phyloP scores from a whole-genome alignment of 2,888 invertebrate species.

The Caradrina clavipalpis region DNA sequence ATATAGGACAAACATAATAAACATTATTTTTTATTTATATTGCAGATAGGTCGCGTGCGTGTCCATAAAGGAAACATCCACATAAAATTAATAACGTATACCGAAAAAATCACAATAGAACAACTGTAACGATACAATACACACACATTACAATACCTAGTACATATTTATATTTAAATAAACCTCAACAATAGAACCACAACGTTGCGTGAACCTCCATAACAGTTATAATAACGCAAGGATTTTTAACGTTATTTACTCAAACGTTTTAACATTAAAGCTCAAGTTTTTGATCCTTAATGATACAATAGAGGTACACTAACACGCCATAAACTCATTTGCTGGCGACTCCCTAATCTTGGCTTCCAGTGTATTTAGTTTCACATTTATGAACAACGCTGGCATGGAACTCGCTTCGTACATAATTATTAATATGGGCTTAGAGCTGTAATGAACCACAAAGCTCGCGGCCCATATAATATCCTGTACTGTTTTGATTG shows the following conservation, averaged over 20 bases:
- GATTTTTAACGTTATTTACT: constrained; percentile 63
- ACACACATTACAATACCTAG: neutral
- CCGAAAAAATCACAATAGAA: constrained; percentile 15
- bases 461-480: constrained; percentile 59
- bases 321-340: constrained; percentile 89
- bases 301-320: constrained; percentile 76
- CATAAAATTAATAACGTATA: constrained; percentile 3
- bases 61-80: constrained; percentile 5
- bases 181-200: constrained; percentile 29
- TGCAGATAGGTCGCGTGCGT: constrained; percentile 8
- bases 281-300: constrained; percentile 75
- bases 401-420: constrained; percentile 72
- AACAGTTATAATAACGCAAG: constrained; percentile 62
- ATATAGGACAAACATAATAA: no score
- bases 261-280: constrained; percentile 70
- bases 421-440: constrained; percentile 77
- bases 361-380: constrained; percentile 82
- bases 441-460: constrained; percentile 73
- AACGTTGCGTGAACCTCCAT: constrained; percentile 38
- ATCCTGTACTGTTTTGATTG: constrained; percentile 62
- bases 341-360: constrained; percentile 80
- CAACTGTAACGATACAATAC: constrained; percentile 21
- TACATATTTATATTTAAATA: constrained; percentile 23
- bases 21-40: no score
- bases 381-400: constrained; percentile 80